Conservation (phyloP, 1,140 invertebrate species). For the Neotoxoptera formosana region DNA sequence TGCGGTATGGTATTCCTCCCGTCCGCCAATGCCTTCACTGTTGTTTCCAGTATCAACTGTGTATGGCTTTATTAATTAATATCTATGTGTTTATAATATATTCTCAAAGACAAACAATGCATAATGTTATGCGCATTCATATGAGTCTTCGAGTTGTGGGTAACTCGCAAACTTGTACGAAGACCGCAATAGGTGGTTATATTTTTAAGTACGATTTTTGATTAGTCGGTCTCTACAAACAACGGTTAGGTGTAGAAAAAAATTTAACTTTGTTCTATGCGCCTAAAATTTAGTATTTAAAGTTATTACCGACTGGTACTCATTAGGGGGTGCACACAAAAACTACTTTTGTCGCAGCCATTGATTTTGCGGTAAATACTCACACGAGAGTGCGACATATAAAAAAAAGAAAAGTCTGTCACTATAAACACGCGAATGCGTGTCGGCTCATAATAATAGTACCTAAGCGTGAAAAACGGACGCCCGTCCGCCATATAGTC, state of each 20-base stretch:
- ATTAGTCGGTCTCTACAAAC: not conserved
- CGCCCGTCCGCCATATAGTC: no score
- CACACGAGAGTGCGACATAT: not conserved
- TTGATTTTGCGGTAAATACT: not conserved
- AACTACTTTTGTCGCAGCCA: not conserved
- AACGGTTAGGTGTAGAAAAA: not conserved
- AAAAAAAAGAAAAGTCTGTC: not conserved
- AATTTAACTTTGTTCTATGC: no score
- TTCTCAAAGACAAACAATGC: not conserved
- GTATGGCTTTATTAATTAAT: not conserved
- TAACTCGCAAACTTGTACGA: not conserved
- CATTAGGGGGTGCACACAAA: not conserved
- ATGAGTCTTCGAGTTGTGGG: not conserved
- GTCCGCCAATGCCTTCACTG: no score
- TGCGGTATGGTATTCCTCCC: not conserved
- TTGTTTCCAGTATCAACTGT: not conserved
- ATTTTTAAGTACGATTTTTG: not conserved
- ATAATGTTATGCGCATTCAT: not conserved
- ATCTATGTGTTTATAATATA: not conserved
- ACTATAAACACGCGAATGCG: slow-evolving; percentile 1
- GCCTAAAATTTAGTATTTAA: no score
- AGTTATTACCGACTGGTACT: not conserved
- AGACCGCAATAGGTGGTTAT: not conserved
- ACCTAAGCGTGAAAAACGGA: not conserved
- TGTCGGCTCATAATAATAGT: slow-evolving; percentile 1